Base-by-base conservation (phyloP, 2,113 vertebrate genomes). In the Galemys pyrenaicus region DNA sequence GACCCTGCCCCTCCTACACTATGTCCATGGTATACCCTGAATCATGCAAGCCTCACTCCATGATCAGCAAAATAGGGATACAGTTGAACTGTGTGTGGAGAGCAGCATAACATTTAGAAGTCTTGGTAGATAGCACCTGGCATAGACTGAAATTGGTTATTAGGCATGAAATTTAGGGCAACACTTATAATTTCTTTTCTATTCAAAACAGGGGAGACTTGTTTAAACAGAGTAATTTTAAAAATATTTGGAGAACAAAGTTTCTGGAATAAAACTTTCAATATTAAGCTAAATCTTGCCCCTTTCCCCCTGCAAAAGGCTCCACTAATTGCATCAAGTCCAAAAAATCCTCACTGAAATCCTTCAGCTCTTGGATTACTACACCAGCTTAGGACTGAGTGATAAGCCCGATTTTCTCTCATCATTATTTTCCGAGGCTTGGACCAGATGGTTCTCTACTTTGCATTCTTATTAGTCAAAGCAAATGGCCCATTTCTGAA, bases 241-340 rank as follows among this genome's bases (percentile, higher is more conserved):
- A 17, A 96, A 16, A 20, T 62, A 16, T 71, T n/a, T 80, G 6
- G 30, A 81, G 81, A 68, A 60, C 9, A 37, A 7, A 58, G 20
- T 67, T 82, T 97, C 74, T 41, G 35, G 65, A 56, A 60, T 49
- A 74, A 92, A 94, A 35, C 39, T 24, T 37, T 84, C 32, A 46
- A 39, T 16, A 46, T 0, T 16, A 70, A 79, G 35, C 9, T 28
- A 35, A 44, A 41, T 70, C 32, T 44, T 51, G 9, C 37, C 11
- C 22, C 39, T 9, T 22, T 9, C 6, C 35, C 12, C 58, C 37
- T 3, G n/a, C 13, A 71, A 12, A 54, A 46, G 26, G 17, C 71
- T 54, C 84, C 58, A 44, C 9, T 5, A 77, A 74, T 71, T 58
- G 65, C 10, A 3, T 30, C 30, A 24, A 51, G 17, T 64, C 44